Percentiles rank a stretch among this genome's conserved stretches.
Conservation (phyloP, 2,797 vertebrate species). For the Odontamblyopus lacepedii region DNA sequence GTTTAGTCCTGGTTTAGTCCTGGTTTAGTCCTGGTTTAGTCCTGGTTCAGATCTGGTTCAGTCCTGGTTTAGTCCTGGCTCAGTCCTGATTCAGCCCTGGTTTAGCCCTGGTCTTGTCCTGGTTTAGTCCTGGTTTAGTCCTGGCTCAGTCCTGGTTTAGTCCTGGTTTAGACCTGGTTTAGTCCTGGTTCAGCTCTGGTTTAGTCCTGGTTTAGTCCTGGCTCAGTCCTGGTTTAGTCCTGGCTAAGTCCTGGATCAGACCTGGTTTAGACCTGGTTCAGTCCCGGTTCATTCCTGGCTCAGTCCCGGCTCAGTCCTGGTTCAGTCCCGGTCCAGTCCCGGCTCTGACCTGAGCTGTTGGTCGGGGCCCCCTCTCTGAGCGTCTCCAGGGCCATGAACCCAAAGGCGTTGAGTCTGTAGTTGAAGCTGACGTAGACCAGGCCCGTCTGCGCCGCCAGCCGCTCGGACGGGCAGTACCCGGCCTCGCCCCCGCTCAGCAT, state of each 20-base stretch:
- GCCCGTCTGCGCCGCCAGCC: slow-evolving; percentile 58
- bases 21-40: too few species aligned
- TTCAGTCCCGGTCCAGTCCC: too few species aligned
- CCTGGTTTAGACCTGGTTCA: not conserved
- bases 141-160: too few species aligned
- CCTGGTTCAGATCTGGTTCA: too few species aligned
- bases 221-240: not conserved
- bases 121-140: too few species aligned
- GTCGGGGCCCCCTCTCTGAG: slow-evolving; percentile 74
- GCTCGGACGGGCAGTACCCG: slow-evolving; percentile 74
- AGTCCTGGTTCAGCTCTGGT: too few species aligned
- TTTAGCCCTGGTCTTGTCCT: too few species aligned
- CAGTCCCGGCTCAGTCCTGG: not conserved
- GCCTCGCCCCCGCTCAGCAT: slow-evolving; percentile 75
- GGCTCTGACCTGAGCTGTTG: slow-evolving; percentile 77
- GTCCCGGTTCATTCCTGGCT: not conserved
- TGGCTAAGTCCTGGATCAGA: not conserved
- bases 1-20: too few species aligned
- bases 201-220: not conserved
- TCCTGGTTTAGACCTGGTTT: too few species aligned
- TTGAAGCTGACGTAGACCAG: slow-evolving; percentile 82
- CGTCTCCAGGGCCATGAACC: slow-evolving; percentile 79
- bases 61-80: too few species aligned
- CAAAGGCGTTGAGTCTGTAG: slow-evolving; percentile 82
- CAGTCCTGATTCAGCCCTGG: too few species aligned